phyloP scores from a whole-genome alignment of 2,797 vertebrate genomes.

The Aeoliscus strigatus region DNA sequence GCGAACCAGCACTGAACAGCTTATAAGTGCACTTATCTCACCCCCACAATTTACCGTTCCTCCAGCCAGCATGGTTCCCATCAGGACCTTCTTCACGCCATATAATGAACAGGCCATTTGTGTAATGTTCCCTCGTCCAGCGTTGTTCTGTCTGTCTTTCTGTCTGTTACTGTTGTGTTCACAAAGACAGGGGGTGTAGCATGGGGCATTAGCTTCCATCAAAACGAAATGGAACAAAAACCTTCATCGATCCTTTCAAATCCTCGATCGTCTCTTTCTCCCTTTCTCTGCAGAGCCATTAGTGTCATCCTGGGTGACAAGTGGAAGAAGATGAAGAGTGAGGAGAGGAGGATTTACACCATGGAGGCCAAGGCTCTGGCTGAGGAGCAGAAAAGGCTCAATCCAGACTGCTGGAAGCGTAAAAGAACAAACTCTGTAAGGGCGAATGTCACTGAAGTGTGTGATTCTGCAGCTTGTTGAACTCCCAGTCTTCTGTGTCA shows the following conservation, averaged over 20 bases:
- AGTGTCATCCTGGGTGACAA: conserved; percentile 98
- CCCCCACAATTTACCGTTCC: not conserved
- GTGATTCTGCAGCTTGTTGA: not conserved
- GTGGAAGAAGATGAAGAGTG: conserved; percentile 99
- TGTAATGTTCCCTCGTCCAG: not conserved
- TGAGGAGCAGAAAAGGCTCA: conserved; percentile 97
- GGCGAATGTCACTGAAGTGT: not conserved
- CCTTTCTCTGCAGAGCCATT: conserved; percentile 84
- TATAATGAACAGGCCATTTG: not conserved
- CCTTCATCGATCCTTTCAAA: not conserved
- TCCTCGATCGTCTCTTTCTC: conserved; percentile 10
- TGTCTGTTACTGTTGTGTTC: too few species aligned
- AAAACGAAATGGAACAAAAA: not conserved
- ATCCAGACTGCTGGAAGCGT: conserved; percentile 99
- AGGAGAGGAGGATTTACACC: conserved; percentile 96
- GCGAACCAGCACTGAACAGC: not conserved
- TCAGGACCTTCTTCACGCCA: not conserved
- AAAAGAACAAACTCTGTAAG: conserved; percentile 98
- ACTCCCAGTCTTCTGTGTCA: not conserved
- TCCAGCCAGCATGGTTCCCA: not conserved
- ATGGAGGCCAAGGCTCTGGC: conserved; percentile 98
- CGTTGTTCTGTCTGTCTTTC: too few species aligned
- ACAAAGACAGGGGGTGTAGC: too few species aligned
- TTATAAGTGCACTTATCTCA: not conserved
- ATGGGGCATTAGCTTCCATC: not conserved